A percentile compares a stretch with the other conserved stretches of the same genome.
phyloP scores from a whole-genome alignment of 2,797 vertebrate species.

The Arctocebus calabarensis region DNA sequence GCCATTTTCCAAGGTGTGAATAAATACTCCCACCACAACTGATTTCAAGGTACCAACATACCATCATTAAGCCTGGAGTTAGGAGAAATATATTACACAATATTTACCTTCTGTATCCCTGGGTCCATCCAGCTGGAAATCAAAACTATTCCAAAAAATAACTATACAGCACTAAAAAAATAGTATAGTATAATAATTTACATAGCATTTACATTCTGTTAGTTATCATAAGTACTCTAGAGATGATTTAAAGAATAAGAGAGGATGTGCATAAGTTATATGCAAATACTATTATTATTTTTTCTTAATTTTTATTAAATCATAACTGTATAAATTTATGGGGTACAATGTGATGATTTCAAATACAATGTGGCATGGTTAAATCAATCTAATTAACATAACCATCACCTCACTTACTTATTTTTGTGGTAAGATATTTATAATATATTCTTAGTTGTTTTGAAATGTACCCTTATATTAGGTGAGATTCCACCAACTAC shows the following conservation, averaged over 20 bases:
- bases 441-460: too few species aligned
- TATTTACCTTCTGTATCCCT: neutral
- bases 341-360: too few species aligned
- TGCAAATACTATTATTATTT: neutral
- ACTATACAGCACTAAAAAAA: neutral
- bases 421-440: too few species aligned
- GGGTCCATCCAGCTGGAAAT: neutral
- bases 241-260: neutral
- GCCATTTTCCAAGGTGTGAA: neutral
- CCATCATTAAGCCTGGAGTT: neutral
- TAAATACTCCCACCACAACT: neutral
- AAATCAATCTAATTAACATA: too few species aligned
- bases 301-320: too few species aligned
- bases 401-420: too few species aligned
- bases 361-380: too few species aligned
- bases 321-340: too few species aligned
- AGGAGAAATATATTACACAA: neutral
- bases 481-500: too few species aligned
- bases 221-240: neutral
- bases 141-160: neutral
- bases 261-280: neutral
- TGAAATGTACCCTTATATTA: too few species aligned
- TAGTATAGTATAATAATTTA: neutral
- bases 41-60: neutral
- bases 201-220: neutral